phyloP scores from a whole-genome alignment of 2,888 invertebrate genomes.

The Fissipunctia ypsillon region DNA sequence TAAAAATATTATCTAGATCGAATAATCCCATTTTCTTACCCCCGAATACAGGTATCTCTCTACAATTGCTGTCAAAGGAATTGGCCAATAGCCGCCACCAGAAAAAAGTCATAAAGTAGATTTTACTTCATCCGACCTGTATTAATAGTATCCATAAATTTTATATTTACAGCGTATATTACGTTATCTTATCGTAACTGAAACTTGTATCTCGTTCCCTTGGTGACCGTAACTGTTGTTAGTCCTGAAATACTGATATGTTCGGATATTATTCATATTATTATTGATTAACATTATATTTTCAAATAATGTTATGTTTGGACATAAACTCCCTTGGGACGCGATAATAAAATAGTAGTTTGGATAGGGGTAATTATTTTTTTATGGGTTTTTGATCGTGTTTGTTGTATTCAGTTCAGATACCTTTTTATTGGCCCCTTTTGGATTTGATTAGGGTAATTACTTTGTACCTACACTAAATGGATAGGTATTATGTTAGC shows the following conservation, averaged over 20 bases:
- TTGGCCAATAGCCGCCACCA: constrained; percentile 7
- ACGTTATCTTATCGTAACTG: constrained; percentile 67
- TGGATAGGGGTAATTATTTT: constrained; percentile 37
- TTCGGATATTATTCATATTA: constrained; percentile 40
- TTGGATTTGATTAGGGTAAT: neutral
- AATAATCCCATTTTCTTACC: constrained; percentile 7
- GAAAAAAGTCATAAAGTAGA: constrained; percentile 57
- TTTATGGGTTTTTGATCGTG: constrained; percentile 19
- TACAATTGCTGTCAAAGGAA: constrained; percentile 55
- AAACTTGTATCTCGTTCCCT: constrained; percentile 67
- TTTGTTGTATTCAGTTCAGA: constrained; percentile 13
- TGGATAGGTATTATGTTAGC: neutral
- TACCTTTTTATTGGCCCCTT: constrained; percentile 4
- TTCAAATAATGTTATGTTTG: neutral
- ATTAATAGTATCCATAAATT: constrained; percentile 69
- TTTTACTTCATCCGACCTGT: constrained; percentile 47
- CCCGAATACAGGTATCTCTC: constrained; percentile 23
- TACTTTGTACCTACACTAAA: neutral
- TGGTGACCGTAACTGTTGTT: constrained; percentile 60
- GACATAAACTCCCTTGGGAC: constrained; percentile 26
- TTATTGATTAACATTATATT: constrained; percentile 37
- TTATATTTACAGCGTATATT: constrained; percentile 67
- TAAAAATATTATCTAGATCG: constrained; percentile 12
- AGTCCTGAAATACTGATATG: constrained; percentile 48
- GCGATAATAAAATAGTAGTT: constrained; percentile 44